Conservation (phyloP, 2,113 vertebrate species). For the Synodontis membranacea region DNA sequence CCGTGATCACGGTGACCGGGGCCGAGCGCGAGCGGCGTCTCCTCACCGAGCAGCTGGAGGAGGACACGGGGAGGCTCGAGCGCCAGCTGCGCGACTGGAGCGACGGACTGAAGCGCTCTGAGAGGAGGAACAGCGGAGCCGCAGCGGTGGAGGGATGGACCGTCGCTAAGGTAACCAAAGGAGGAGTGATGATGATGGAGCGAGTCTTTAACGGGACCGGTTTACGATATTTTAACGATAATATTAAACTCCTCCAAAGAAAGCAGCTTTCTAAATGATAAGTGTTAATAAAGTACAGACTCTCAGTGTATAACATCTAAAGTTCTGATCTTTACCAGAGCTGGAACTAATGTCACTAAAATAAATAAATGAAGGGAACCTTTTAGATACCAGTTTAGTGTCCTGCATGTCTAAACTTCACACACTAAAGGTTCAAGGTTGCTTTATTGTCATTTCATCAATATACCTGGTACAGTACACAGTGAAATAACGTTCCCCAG, state of each 20-base stretch:
- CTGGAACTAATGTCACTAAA: too few relatives aligned
- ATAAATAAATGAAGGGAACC: too few relatives aligned
- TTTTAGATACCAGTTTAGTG: too few relatives aligned
- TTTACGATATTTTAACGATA: background rate
- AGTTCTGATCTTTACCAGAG: background rate
- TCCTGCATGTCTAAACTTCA: too few relatives aligned
- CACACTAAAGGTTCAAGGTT: too few relatives aligned
- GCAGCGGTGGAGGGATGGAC: constrained; percentile 85
- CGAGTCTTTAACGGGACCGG: background rate
- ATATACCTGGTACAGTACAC: too few relatives aligned
- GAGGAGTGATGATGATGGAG: constrained; percentile 29
- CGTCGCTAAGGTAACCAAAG: constrained; percentile 79
- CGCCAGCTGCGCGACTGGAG: constrained; percentile 76
- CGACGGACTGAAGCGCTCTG: constrained; percentile 74
- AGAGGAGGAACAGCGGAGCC: constrained; percentile 80
- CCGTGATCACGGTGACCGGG: constrained; percentile 77
- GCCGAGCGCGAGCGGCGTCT: constrained; percentile 82
- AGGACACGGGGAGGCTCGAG: constrained; percentile 74
- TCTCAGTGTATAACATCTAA: background rate
- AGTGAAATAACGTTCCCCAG: too few relatives aligned
- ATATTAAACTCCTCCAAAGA: background rate
- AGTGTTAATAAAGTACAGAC: background rate
- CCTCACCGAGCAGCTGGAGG: constrained; percentile 78
- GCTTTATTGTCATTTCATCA: too few relatives aligned
- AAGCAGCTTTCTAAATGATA: background rate